Evolutionary conservation across 2,113 vertebrate genomes (phyloP), one percentile per base, ranked within the genome.

Genomic region (Deroptyus accipitrinus): DNA sequence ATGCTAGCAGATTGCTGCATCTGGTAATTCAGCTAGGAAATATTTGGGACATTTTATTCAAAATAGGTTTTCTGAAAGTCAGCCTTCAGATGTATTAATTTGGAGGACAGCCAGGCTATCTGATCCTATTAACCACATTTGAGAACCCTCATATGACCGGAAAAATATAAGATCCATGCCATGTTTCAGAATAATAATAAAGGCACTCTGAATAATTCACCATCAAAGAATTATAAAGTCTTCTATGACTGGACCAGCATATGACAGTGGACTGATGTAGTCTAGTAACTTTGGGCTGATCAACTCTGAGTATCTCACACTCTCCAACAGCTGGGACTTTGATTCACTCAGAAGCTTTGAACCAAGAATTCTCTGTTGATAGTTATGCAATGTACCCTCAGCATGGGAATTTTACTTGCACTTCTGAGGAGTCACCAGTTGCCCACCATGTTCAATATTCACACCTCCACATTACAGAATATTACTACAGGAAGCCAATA

Each of bases 51-150:
- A 69, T 86, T 93, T 94, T 74, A 86, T 86, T 92, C 35, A 83
- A 86, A 92, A 88, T 80, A 69, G 7, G 13, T 31, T 93, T 83
- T 80, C 88, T 77, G 70, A 96, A 92, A 92, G 83, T 83, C 75
- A 67, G n/a, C 83, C 1, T 35, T 96, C 83, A 88, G 79, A 74
- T 83, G 52, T 41, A 67, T 80, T 93, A 90, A 90, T 95, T 86
- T 95, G 82, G 75, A 92, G 27, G 67, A 77, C 72, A 90, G 67
- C 54, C 91, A 92, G 68, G 37, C 41, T 88, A 55, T 93, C 92
- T 93, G 75, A 93, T 94, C 79, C 79, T 92, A 63, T 90, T 93
- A 96, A 86, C 63, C 68, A 70, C 54, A 63, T 88, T 77, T 70
- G 67, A 80, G 94, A 93, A 80, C 37, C 33, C 17, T 77, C 49